These are phyloP conservation scores for Sciurus carolinensis DNA, from an alignment of 2,797 vertebrate species.

Conservation along the genomic window DNA sequence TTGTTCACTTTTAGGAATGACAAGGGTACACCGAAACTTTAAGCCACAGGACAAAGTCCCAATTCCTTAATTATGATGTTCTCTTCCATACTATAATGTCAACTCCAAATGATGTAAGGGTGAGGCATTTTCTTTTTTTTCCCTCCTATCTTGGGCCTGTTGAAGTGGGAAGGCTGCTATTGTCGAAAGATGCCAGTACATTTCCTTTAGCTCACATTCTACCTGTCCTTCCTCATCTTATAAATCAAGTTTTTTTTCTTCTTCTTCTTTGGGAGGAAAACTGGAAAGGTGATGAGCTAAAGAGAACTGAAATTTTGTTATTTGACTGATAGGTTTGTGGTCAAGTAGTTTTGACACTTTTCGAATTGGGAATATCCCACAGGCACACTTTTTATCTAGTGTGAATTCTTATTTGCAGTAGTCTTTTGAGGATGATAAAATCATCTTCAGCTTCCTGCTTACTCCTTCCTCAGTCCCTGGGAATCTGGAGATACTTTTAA, in stretches of 20 bases:
- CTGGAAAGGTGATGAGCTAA: background rate
- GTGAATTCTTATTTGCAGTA: background rate
- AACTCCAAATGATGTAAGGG: background rate
- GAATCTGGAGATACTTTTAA: slow-evolving; percentile 9
- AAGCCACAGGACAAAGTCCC: background rate
- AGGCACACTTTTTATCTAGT: background rate
- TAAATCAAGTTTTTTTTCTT: background rate
- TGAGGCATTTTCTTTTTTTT: background rate
- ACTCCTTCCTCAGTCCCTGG: background rate
- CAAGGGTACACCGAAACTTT: background rate
- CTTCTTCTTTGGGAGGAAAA: background rate
- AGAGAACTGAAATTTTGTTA: background rate
- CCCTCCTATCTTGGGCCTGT: background rate
- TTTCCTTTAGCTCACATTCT: background rate
- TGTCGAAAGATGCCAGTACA: background rate
- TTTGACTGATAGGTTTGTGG: background rate
- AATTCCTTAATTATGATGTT: background rate
- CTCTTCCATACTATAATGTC: background rate
- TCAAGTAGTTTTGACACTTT: background rate
- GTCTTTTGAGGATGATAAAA: slow-evolving; percentile 17
- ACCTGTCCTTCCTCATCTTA: background rate
- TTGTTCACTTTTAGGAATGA: slow-evolving; percentile 35
- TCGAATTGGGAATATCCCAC: background rate
- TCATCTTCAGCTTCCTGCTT: slow-evolving; percentile 34
- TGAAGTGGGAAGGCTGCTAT: background rate